Evolutionary conservation across 2,113 vertebrate species (phyloP).

Genomic region (Holacanthus passer): DNA sequence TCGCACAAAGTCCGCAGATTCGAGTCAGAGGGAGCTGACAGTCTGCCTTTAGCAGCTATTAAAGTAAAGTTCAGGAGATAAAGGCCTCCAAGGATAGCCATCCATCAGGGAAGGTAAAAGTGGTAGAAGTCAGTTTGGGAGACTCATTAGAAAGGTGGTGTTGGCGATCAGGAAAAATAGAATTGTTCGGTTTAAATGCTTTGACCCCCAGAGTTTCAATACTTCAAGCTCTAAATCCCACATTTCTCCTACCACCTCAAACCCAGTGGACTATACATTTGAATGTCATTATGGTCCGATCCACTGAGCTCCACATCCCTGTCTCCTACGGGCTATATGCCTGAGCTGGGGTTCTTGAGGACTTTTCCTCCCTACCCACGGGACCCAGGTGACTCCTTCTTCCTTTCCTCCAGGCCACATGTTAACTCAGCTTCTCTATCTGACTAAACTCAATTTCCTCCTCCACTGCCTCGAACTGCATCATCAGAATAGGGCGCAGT

Average conservation of each 20-base stretch:
- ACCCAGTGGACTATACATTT: slow-evolving; percentile 62
- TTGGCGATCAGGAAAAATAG: slow-evolving; percentile 41
- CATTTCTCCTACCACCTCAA: slow-evolving; percentile 46
- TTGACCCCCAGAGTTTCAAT: slow-evolving; percentile 48
- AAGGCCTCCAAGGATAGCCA: slow-evolving; percentile 69
- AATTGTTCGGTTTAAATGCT: slow-evolving; percentile 59
- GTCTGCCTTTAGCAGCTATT: slow-evolving; percentile 78
- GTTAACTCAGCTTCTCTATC: slow-evolving; percentile 81
- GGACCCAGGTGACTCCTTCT: slow-evolving; percentile 73
- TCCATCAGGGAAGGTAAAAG: slow-evolving; percentile 68
- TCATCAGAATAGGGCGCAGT: slow-evolving; percentile 77
- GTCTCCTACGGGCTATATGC: slow-evolving; percentile 52
- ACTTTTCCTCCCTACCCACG: slow-evolving; percentile 62
- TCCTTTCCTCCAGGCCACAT: slow-evolving; percentile 78
- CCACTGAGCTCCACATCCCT: slow-evolving; percentile 65
- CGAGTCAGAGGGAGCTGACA: slow-evolving; percentile 74
- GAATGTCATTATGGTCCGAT: slow-evolving; percentile 73
- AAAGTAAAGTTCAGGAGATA: slow-evolving; percentile 74
- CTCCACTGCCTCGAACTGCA: slow-evolving; percentile 80
- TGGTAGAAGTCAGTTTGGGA: slow-evolving; percentile 50
- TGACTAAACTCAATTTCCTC: slow-evolving; percentile 84
- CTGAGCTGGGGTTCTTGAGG: slow-evolving; percentile 64
- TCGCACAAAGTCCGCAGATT: slow-evolving; percentile 68
- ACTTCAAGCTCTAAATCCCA: slow-evolving; percentile 52
- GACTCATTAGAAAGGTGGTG: slow-evolving; percentile 61